phyloP scores from a whole-genome alignment of 2,888 invertebrate genomes.

The Hyalella azteca region DNA sequence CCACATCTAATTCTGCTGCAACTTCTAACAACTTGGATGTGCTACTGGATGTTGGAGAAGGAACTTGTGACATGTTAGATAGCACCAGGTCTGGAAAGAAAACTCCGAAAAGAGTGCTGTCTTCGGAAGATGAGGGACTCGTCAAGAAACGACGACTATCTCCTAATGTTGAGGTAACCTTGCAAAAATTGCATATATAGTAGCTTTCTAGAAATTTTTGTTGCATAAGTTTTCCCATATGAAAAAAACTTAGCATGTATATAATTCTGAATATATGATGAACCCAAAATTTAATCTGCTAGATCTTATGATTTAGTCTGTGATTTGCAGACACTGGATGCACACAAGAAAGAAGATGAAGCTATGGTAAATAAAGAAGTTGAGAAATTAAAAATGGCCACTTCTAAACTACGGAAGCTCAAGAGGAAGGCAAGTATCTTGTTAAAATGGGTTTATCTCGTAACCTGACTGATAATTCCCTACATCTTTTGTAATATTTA shows the following conservation, averaged over 20 bases:
- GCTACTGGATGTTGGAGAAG: not conserved
- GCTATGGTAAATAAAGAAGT: not conserved
- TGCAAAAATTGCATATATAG: no score
- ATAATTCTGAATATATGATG: no score
- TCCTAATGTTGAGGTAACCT: not conserved
- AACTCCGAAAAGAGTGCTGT: not conserved
- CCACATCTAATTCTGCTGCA: not conserved
- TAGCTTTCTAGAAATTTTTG: no score
- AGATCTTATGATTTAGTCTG: no score
- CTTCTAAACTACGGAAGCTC: not conserved
- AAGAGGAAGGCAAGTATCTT: constrained; percentile 5
- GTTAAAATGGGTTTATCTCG: no score
- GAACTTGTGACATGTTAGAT: not conserved
- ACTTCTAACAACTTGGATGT: not conserved
- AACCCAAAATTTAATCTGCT: no score
- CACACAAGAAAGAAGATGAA: no score
- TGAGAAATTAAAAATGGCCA: not conserved
- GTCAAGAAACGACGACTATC: not conserved
- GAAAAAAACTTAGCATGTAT: no score
- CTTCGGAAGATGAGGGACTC: not conserved
- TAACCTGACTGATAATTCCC: no score
- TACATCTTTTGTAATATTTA: no score
- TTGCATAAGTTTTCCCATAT: no score
- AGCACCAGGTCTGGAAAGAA: not conserved
- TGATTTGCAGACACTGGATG: no score